These are phyloP conservation scores for Hirtodrosophila cameraria DNA, from an alignment of 2,888 invertebrate species.

Conservation along the genomic window DNA sequence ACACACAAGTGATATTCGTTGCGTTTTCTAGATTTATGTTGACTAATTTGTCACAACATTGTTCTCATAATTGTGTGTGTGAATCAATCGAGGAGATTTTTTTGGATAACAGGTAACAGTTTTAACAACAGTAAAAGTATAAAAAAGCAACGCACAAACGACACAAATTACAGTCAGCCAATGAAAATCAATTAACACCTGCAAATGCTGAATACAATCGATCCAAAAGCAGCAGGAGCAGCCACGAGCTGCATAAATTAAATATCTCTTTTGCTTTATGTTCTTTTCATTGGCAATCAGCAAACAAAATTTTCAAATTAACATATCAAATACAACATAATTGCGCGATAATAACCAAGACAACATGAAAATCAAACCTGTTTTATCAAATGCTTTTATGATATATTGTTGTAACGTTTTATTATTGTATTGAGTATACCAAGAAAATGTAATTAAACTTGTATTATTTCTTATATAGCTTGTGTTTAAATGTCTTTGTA, in stretches of 20 bases:
- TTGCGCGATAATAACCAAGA: constrained; percentile 77
- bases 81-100: constrained; percentile 28
- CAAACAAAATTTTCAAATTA: constrained; percentile 64
- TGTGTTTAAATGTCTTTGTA: too few species aligned
- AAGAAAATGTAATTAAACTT: too few species aligned
- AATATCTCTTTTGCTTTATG: constrained; percentile 38
- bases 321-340: constrained; percentile 82
- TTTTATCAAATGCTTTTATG: constrained; percentile 16
- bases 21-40: constrained; percentile 49
- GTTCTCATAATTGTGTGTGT: constrained; percentile 57
- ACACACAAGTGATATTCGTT: constrained; percentile 35
- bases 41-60: constrained; percentile 62
- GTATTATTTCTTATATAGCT: too few species aligned
- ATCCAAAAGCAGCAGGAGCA: constrained; percentile 46
- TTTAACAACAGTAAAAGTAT: constrained; percentile 51
- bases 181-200: constrained; percentile 78
- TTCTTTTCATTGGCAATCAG: constrained; percentile 55
- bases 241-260: constrained; percentile 75
- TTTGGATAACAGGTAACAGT: constrained; percentile 18
- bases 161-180: constrained; percentile 56
- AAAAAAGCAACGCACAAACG: constrained; percentile 43
- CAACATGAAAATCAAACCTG: constrained; percentile 49
- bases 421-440: constrained; percentile 3
- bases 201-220: constrained; percentile 34
- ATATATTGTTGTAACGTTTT: constrained; percentile 25